Conservation (phyloP, 2,113 vertebrate species). For the Xenotilapia flavipinnis region DNA sequence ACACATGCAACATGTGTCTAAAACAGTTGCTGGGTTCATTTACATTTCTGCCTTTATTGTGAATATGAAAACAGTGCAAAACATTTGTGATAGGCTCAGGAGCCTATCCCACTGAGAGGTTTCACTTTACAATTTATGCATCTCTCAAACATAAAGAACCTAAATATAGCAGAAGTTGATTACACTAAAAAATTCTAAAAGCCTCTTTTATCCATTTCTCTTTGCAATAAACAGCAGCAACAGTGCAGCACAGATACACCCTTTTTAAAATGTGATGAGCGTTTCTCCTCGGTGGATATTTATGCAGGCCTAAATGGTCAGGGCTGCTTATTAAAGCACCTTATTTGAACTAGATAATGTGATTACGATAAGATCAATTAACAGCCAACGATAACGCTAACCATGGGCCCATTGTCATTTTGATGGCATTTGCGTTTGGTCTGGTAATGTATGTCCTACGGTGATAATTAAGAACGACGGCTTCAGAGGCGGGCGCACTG, state of each 20-base stretch:
- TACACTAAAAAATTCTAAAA: neutral
- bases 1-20: neutral
- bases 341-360: constrained; percentile 56
- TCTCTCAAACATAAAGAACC: neutral
- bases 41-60: neutral
- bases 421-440: constrained; percentile 65
- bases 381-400: constrained; percentile 30
- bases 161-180: neutral
- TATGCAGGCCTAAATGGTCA: constrained; percentile 24
- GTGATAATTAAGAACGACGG: constrained; percentile 64
- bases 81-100: neutral
- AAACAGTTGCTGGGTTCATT: neutral
- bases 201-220: neutral
- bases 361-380: constrained; percentile 68
- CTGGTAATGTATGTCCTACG: constrained; percentile 66
- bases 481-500: constrained; percentile 55
- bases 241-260: neutral
- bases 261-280: neutral
- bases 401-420: constrained; percentile 46
- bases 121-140: neutral
- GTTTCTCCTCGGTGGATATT: constrained; percentile 26
- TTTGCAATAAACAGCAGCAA: neutral
- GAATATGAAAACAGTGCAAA: neutral
- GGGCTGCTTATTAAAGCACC: constrained; percentile 46
- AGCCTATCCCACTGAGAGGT: neutral